A percentile compares a stretch with the other conserved stretches of the same genome.
Evolutionary conservation across 1,140 invertebrate species (phyloP).

Genomic region (Tyrophagus putrescentiae): DNA sequence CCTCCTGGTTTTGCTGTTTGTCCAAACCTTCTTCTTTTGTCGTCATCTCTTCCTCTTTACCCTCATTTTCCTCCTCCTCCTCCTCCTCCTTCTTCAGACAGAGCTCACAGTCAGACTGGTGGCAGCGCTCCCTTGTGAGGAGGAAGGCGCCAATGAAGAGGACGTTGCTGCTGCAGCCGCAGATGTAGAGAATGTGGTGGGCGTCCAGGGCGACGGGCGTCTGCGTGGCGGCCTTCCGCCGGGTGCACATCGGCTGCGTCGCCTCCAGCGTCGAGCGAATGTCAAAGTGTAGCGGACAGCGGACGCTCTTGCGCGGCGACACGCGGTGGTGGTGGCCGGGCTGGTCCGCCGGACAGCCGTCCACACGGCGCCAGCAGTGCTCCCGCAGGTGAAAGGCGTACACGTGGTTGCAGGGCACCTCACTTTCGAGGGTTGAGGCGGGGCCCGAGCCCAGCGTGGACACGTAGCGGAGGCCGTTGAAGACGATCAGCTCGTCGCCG

Average conservation of each 20-base stretch:
- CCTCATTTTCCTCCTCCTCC: neutral
- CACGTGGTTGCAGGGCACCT: neutral
- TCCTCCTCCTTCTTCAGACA: neutral
- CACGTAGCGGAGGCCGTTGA: conserved; percentile 41
- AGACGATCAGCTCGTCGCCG: conserved; percentile 71
- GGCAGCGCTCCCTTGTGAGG: neutral
- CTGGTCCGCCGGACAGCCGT: neutral
- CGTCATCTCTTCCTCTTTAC: neutral
- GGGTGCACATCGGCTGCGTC: neutral
- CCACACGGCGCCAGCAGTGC: neutral
- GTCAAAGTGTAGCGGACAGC: neutral
- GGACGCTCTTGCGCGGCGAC: neutral
- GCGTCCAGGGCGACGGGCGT: conserved; percentile 42
- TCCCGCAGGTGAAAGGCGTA: neutral
- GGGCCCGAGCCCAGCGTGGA: too few species aligned
- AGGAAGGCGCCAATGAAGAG: neutral
- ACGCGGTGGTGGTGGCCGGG: neutral
- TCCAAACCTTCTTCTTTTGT: too few species aligned
- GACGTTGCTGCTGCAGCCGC: neutral
- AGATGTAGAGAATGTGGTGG: neutral
- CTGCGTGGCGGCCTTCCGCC: neutral
- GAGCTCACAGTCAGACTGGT: neutral
- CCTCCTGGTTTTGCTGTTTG: too few species aligned
- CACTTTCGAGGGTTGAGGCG: neutral
- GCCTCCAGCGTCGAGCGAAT: neutral